Evolutionary conservation across 2,888 invertebrate genomes (phyloP).

Genomic region (Drosophila macrothrix): DNA sequence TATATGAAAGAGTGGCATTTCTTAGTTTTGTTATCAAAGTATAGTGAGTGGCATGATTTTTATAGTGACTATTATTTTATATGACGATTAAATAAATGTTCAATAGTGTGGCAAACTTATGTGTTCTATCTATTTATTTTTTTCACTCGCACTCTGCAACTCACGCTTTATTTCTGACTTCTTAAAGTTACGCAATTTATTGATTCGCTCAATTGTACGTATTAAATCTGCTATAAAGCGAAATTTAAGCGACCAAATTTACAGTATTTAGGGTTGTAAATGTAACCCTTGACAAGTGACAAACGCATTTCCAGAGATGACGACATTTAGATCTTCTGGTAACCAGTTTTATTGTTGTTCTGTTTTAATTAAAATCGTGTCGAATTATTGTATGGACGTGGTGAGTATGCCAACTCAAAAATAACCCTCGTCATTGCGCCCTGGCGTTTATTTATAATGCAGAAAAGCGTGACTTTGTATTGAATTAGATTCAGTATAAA

Average conservation of each 20-base stretch:
- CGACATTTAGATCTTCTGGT: conserved; percentile 13
- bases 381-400: conserved; percentile 23
- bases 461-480: conserved; percentile 14
- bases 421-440: conserved; percentile 14
- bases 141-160: background rate
- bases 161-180: background rate
- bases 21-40: background rate
- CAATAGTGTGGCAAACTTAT: background rate
- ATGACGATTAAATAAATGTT: background rate
- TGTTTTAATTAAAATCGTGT: conserved; percentile 38
- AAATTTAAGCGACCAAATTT: conserved; percentile 8
- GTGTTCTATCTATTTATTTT: background rate
- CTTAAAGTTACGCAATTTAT: background rate
- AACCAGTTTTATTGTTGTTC: conserved; percentile 6
- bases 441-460: conserved; percentile 4
- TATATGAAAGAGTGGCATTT: background rate
- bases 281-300: conserved; percentile 8
- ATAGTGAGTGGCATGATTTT: background rate
- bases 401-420: background rate
- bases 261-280: conserved; percentile 4
- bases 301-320: conserved; percentile 8
- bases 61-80: background rate
- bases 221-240: background rate
- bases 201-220: background rate
- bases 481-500: conserved; percentile 9